Percentiles rank a stretch among this genome's conserved stretches.
phyloP scores from a whole-genome alignment of 2,113 vertebrate genomes.

The Gopherus evgoodei region DNA sequence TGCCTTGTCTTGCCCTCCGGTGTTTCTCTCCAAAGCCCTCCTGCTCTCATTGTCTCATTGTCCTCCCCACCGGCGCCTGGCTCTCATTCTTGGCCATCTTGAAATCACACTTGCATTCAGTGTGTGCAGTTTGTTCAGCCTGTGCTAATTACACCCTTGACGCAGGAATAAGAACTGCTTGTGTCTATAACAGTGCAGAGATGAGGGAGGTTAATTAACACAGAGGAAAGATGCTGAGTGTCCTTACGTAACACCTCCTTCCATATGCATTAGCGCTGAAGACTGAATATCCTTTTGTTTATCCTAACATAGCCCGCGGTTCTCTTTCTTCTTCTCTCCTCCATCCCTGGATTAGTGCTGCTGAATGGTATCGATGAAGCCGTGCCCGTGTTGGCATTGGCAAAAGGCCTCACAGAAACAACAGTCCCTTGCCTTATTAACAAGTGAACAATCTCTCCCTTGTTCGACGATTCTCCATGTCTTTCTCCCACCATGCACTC shows the following conservation, averaged over 20 bases:
- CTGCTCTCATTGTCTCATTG: background rate
- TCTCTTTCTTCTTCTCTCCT: background rate
- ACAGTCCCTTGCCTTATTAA: background rate
- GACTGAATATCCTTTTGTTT: conserved; percentile 59
- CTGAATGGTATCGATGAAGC: background rate
- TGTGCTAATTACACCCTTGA: conserved; percentile 77
- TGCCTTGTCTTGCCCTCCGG: background rate
- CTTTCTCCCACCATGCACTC: background rate
- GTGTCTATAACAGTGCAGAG: conserved; percentile 69
- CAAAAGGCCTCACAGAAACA: background rate
- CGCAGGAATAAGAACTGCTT: conserved; percentile 64
- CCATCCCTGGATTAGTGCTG: background rate
- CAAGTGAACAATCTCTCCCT: background rate
- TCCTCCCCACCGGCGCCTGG: background rate
- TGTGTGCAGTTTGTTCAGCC: conserved; percentile 63
- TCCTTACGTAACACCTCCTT: conserved; percentile 66
- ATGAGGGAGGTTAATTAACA: conserved; percentile 83
- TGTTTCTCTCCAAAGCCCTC: background rate
- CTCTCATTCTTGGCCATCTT: background rate
- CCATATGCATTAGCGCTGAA: conserved; percentile 62
- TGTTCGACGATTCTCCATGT: background rate
- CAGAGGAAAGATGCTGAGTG: conserved; percentile 69
- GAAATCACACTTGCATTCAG: conserved; percentile 15
- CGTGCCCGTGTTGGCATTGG: background rate
- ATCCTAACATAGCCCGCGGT: conserved; percentile 23